Conservation (phyloP, 2,113 vertebrate genomes). For the Ascaphus truei region DNA sequence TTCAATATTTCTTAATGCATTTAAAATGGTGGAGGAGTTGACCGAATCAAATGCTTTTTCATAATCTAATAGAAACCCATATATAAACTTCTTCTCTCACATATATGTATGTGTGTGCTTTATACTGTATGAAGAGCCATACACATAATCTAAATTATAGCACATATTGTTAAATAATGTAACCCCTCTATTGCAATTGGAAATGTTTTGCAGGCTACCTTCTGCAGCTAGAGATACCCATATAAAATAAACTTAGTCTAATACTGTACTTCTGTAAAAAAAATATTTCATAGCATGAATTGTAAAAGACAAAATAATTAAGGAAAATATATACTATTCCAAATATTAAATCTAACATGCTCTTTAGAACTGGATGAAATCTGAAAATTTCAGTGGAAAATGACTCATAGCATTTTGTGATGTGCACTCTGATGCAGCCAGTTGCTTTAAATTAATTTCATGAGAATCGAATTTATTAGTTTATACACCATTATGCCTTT, state of each 20-base stretch:
- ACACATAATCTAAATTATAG: too few relatives aligned
- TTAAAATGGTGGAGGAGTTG: too few relatives aligned
- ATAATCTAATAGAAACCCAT: too few relatives aligned
- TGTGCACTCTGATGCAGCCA: neutral
- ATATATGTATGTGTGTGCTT: too few relatives aligned
- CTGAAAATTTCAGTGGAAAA: neutral
- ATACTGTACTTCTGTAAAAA: neutral
- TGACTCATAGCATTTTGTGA: neutral
- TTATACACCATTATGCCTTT: slow-evolving; percentile 7
- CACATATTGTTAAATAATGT: neutral
- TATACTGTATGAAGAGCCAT: too few relatives aligned
- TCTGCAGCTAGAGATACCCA: neutral
- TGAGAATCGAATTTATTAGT: neutral
- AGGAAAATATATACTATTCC: neutral
- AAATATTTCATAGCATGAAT: neutral
- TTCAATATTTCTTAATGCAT: too few relatives aligned
- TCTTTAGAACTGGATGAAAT: neutral
- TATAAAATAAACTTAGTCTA: neutral
- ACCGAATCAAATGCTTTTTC: too few relatives aligned
- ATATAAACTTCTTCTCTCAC: too few relatives aligned
- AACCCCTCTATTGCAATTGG: neutral
- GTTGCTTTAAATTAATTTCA: neutral
- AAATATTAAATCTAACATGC: neutral
- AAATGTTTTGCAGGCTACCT: neutral
- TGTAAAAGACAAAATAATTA: neutral